Percentiles rank a stretch among this genome's conserved stretches.
These are phyloP conservation scores for Hylaeus volcanicus DNA, from an alignment of 1,140 invertebrate genomes.

Conservation along the genomic window DNA sequence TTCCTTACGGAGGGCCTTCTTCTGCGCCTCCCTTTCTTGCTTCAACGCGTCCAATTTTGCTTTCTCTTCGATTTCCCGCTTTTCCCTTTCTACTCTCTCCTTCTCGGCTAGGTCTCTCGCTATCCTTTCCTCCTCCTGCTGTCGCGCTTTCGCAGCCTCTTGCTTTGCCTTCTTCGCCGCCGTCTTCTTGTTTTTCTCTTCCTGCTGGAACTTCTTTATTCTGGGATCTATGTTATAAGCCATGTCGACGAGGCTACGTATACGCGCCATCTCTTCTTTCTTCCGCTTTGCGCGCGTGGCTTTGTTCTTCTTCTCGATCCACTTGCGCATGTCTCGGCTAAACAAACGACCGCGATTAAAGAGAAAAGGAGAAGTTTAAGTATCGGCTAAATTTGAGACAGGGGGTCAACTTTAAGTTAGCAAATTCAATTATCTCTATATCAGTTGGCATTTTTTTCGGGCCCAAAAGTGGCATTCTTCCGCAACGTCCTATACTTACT, in stretches of 20 bases:
- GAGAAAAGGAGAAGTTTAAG: not conserved
- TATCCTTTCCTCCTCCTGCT: conserved; percentile 90
- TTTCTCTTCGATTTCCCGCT: conserved; percentile 90
- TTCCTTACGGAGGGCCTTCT: conserved; percentile 92
- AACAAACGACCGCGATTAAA: conserved; percentile 59
- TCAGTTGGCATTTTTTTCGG: too few species aligned
- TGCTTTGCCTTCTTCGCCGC: conserved; percentile 94
- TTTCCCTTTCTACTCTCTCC: conserved; percentile 87
- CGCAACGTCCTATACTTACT: conserved; percentile 74
- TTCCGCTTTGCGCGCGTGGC: conserved; percentile 93
- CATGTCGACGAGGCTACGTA: conserved; percentile 94
- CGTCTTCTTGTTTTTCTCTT: conserved; percentile 95
- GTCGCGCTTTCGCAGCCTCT: conserved; percentile 91
- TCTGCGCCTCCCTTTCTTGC: conserved; percentile 92
- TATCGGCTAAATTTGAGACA: too few species aligned
- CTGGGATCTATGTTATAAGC: conserved; percentile 97
- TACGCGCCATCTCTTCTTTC: conserved; percentile 97
- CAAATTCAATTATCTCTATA: too few species aligned
- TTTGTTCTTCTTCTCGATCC: conserved; percentile 99
- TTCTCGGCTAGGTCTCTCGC: conserved; percentile 86
- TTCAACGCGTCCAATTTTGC: conserved; percentile 90
- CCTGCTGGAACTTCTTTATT: conserved; percentile 94
- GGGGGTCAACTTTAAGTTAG: too few species aligned
- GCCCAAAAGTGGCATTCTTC: too few species aligned
- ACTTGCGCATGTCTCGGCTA: conserved; percentile 94